Conservation (phyloP, 2,888 invertebrate genomes). For the Brachylomia viminalis region DNA sequence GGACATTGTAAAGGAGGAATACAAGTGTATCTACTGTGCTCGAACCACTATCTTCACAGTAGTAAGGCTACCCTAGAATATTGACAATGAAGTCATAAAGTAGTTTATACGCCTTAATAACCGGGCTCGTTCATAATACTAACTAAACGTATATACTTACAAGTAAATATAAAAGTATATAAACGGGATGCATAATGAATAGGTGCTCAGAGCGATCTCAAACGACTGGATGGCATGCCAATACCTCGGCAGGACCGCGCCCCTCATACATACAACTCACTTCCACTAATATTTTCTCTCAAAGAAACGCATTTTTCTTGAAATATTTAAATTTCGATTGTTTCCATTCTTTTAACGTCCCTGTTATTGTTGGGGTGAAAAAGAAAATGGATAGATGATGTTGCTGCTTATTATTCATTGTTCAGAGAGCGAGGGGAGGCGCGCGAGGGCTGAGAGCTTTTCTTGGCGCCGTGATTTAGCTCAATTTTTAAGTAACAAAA, state of each 20-base stretch:
- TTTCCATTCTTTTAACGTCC: slow-evolving; percentile 83
- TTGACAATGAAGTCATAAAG: slow-evolving; percentile 62
- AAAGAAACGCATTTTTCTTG: slow-evolving; percentile 78
- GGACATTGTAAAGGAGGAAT: background rate
- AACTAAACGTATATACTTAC: slow-evolving; percentile 50
- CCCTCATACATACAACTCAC: slow-evolving; percentile 62
- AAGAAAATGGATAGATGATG: slow-evolving; percentile 88
- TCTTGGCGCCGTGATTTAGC: slow-evolving; percentile 84
- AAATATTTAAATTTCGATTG: slow-evolving; percentile 88
- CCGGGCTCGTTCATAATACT: slow-evolving; percentile 22
- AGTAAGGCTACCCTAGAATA: slow-evolving; percentile 8
- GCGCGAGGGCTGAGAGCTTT: slow-evolving; percentile 77
- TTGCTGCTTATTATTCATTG: slow-evolving; percentile 89
- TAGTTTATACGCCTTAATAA: slow-evolving; percentile 50
- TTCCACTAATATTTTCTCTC: slow-evolving; percentile 75
- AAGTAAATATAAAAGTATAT: slow-evolving; percentile 52
- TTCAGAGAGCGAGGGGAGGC: slow-evolving; percentile 72
- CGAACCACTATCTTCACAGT: slow-evolving; percentile 1
- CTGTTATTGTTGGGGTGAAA: slow-evolving; percentile 84
- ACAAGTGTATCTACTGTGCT: background rate
- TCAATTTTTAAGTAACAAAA: slow-evolving; percentile 88
- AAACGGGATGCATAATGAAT: slow-evolving; percentile 36
- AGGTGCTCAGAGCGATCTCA: slow-evolving; percentile 48
- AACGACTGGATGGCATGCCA: slow-evolving; percentile 50
- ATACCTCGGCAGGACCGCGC: slow-evolving; percentile 19